Percentiles rank a stretch among this genome's conserved stretches.
Evolutionary conservation across 2,888 invertebrate species (phyloP).

Genomic region (Oxyteleia sp.): DNA sequence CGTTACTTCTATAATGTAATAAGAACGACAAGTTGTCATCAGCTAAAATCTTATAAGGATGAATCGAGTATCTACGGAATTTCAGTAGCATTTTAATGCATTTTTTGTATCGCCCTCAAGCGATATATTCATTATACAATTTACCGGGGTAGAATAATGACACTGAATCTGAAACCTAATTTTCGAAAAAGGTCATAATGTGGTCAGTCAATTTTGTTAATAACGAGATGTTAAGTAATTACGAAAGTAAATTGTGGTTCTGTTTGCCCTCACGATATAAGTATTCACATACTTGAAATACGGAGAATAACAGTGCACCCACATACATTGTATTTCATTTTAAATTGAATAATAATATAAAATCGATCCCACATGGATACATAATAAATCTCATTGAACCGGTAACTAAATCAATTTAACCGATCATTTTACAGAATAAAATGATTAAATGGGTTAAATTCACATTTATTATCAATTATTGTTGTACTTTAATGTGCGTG

Average conservation of each 20-base stretch:
- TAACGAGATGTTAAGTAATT: not conserved
- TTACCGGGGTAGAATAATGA: not conserved
- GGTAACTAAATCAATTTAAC: slow-evolving; percentile 2
- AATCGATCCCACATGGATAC: not conserved
- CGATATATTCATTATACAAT: not conserved
- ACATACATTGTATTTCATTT: not conserved
- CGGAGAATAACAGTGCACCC: not conserved
- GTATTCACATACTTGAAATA: not conserved
- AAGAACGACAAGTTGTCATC: not conserved
- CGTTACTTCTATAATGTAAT: too few relatives aligned
- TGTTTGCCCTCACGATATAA: not conserved
- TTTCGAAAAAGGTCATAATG: not conserved
- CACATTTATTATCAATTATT: too few relatives aligned
- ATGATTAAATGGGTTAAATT: not conserved
- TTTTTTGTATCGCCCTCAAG: not conserved
- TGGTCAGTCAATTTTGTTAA: not conserved
- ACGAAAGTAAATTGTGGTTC: not conserved
- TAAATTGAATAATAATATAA: slow-evolving; percentile 4
- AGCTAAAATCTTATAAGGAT: not conserved
- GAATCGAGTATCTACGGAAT: not conserved
- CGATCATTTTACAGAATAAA: slow-evolving; percentile 4
- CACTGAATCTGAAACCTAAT: not conserved
- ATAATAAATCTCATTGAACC: not conserved
- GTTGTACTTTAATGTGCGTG: too few relatives aligned
- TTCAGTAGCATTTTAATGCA: not conserved